Evolutionary conservation across 2,113 vertebrate genomes (phyloP), one percentile per base, ranked within the genome.

Genomic region (Sinocyclocheilus grahami): DNA sequence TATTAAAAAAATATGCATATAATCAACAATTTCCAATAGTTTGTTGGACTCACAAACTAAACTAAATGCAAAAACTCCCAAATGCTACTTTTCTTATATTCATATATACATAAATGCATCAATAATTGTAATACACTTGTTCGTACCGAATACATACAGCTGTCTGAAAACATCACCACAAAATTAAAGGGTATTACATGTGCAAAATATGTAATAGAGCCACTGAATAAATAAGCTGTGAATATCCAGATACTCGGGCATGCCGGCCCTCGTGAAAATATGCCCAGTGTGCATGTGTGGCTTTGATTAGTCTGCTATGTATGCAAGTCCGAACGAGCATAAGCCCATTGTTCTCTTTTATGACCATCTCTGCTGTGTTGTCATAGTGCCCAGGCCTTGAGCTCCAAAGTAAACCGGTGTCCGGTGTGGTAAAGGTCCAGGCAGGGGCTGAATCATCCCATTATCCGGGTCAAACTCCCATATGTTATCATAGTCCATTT

Each of bases 401-500:
- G 93, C 92, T 89, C 89, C 91, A 78, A 89, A 92, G 78, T 95
- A 89, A 92, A 93, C 92, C 93, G 90, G 92, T 18, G 91, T 93
- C 94, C 94, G 90, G 89, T 94, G 94, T 93, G 94, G 85, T 37
- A 91, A 92, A 93, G 95, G 94, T 91, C 92, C 93, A 92, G 92
- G 67, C 91, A 87, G 76, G 67, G 91, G 90, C 91, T 93, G 94
- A 92, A 91, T 93, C 93, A 95, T 94, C 85, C 90, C 89, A n/a
- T 89, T 90, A 90, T 93, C 90, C 63, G 78, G 84, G 86, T 95
- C 88, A n/a, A 89, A 92, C 87, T 95, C 94, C 95, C 95, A 96
- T 92, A 96, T 95, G 93, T 96, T 96, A 90, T 96, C 95, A 92
- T 96, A 96, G 92, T 96, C 95, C 71, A 95, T 88, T 93, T 95